Percentiles rank a stretch among this genome's conserved stretches.
These are phyloP conservation scores for Pomacea canaliculata DNA, from an alignment of 2,888 invertebrate genomes.

Conservation along the genomic window DNA sequence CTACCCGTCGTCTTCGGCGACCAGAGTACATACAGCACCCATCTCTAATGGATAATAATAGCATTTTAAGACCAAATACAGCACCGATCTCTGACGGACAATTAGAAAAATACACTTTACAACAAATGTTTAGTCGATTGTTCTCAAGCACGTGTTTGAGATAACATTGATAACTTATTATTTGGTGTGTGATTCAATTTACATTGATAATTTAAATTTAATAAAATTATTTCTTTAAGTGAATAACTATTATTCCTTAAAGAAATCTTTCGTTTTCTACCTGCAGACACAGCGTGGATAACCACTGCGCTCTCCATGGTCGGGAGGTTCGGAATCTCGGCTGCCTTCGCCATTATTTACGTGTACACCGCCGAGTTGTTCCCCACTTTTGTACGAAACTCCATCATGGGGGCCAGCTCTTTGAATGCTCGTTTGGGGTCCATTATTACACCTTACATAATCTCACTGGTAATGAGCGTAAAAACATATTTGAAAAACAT, in stretches of 20 bases:
- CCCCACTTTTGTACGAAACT: conserved; percentile 89
- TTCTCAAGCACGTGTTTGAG: too few species aligned
- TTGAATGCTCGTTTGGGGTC: conserved; percentile 89
- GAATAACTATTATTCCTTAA: too few species aligned
- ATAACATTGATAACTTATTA: too few species aligned
- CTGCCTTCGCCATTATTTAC: conserved; percentile 88
- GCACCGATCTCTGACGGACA: too few species aligned
- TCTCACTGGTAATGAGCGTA: conserved; percentile 63
- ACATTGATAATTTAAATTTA: too few species aligned
- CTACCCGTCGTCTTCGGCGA: conserved; percentile 35
- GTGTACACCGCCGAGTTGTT: conserved; percentile 89
- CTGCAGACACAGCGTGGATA: conserved; percentile 34
- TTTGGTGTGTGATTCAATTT: too few species aligned
- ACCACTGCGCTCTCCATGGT: conserved; percentile 78
- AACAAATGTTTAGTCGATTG: too few species aligned
- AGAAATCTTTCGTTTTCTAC: not conserved
- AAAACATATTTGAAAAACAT: too few species aligned
- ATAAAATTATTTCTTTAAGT: too few species aligned
- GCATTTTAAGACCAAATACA: too few species aligned
- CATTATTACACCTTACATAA: conserved; percentile 86
- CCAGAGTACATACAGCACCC: not conserved
- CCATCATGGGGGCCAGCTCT: conserved; percentile 87
- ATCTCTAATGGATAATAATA: too few species aligned
- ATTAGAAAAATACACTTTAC: too few species aligned
- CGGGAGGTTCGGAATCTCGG: conserved; percentile 85